These are phyloP conservation scores for Tortricodes alternella DNA, from an alignment of 2,888 invertebrate genomes.

Conservation along the genomic window DNA sequence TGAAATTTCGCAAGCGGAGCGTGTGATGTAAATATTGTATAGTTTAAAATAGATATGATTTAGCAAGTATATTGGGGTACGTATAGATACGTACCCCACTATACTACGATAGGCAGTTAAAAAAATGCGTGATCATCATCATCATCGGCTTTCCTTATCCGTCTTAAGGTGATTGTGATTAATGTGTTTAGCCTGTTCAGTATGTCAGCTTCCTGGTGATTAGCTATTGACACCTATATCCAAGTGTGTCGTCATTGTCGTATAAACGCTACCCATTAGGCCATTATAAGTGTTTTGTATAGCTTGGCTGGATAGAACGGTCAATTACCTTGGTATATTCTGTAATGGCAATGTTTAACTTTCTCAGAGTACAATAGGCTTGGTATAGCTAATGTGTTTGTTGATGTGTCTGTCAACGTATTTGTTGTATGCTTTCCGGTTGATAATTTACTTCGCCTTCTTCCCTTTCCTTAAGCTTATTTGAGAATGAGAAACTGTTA, in stretches of 20 bases:
- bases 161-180: slow-evolving; percentile 21
- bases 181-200: slow-evolving; percentile 15
- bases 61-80: background rate
- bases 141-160: slow-evolving; percentile 13
- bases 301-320: slow-evolving; percentile 7
- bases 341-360: slow-evolving; percentile 11
- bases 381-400: background rate
- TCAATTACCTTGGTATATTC: slow-evolving; percentile 18
- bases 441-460: background rate
- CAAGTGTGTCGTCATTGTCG: background rate
- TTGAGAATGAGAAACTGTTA: too few relatives aligned
- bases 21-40: slow-evolving; percentile 3
- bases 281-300: slow-evolving; percentile 3
- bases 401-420: background rate
- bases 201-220: slow-evolving; percentile 17
- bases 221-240: slow-evolving; percentile 3
- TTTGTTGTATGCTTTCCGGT: background rate
- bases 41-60: slow-evolving; percentile 7
- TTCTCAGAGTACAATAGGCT: slow-evolving; percentile 6
- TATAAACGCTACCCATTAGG: background rate
- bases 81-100: background rate
- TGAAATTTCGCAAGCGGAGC: slow-evolving; percentile 5
- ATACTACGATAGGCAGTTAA: too few relatives aligned
- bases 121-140: too few relatives aligned
- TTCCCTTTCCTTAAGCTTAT: too few relatives aligned